These are phyloP conservation scores for Odocoileus virginianus DNA, from an alignment of 2,113 vertebrate genomes.

Conservation along the genomic window DNA sequence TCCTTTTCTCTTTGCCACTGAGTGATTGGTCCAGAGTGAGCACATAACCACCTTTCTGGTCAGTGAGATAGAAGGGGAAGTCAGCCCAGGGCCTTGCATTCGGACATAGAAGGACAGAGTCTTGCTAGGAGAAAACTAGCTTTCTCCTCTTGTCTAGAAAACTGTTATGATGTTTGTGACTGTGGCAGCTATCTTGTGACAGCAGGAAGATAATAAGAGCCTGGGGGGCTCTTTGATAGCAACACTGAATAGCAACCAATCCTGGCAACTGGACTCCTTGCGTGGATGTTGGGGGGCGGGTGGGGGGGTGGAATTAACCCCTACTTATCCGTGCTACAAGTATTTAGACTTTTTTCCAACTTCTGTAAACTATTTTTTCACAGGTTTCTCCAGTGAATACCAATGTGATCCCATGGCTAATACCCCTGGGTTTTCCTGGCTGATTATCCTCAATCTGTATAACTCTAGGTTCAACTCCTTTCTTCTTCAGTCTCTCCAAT, in stretches of 20 bases:
- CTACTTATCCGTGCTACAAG: neutral
- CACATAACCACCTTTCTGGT: neutral
- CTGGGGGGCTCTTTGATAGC: conserved; percentile 19
- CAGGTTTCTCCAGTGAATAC: neutral
- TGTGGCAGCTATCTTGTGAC: conserved; percentile 31
- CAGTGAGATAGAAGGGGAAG: neutral
- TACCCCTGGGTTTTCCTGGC: neutral
- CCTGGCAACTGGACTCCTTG: neutral
- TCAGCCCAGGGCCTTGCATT: neutral
- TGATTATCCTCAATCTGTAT: neutral
- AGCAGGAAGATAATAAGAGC: conserved; percentile 45
- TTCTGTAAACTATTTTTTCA: neutral
- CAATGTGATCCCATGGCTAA: neutral
- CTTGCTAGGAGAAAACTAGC: conserved; percentile 25
- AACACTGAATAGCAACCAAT: conserved; percentile 33
- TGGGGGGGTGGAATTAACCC: neutral
- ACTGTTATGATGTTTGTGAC: conserved; percentile 8
- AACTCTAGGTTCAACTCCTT: neutral
- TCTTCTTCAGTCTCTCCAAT: neutral
- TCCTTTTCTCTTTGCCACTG: neutral
- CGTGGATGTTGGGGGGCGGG: neutral
- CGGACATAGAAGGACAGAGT: neutral
- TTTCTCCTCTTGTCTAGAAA: conserved; percentile 33
- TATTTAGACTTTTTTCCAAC: neutral
- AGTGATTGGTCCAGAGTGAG: neutral